phyloP scores from a whole-genome alignment of 2,797 vertebrate genomes.

The Glyptemys insculpta region DNA sequence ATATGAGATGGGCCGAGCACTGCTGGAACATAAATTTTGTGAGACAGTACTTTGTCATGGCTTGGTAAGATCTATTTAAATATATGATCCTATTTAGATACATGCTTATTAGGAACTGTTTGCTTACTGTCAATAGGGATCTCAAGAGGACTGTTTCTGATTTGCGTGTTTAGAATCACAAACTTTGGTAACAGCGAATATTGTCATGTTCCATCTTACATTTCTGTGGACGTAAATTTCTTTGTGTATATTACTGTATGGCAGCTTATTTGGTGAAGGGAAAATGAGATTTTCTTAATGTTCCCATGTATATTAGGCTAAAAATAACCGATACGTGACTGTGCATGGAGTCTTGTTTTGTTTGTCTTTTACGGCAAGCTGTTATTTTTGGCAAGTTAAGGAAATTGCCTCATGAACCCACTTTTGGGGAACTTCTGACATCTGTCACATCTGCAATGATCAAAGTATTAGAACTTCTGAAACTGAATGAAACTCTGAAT shows the following conservation, averaged over 20 bases:
- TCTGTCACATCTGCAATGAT: neutral
- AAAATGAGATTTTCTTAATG: constrained; percentile 37
- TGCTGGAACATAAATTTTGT: neutral
- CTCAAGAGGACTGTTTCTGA: neutral
- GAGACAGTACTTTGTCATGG: neutral
- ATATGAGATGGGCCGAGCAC: neutral
- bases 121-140: neutral
- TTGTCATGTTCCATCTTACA: neutral
- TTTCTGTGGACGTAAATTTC: neutral
- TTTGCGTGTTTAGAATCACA: neutral
- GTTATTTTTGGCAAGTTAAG: constrained; percentile 39
- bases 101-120: neutral
- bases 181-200: neutral
- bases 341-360: constrained; percentile 15
- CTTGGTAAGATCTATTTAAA: neutral
- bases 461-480: neutral
- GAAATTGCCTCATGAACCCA: neutral
- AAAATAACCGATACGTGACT: constrained; percentile 49
- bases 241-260: neutral
- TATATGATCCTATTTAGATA: neutral
- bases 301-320: constrained; percentile 8
- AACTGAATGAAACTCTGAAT: neutral
- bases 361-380: constrained; percentile 57
- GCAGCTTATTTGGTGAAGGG: constrained; percentile 31
- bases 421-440: neutral